These are phyloP conservation scores for Gibbula magus DNA, from an alignment of 2,888 invertebrate species.

Conservation along the genomic window DNA sequence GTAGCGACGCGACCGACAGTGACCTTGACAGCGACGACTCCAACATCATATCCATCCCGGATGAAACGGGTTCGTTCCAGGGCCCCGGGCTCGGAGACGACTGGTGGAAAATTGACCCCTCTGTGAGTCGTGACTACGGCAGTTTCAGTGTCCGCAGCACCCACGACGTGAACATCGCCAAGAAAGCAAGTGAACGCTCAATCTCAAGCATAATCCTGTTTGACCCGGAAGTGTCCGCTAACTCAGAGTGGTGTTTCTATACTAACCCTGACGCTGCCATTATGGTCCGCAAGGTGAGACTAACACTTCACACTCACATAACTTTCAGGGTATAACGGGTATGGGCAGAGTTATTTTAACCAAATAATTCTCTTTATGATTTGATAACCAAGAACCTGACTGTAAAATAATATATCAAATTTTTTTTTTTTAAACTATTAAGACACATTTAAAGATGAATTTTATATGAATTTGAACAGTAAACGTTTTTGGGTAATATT, in stretches of 20 bases:
- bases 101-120: constrained; percentile 29
- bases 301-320: too few relatives aligned
- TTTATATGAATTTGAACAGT: too few relatives aligned
- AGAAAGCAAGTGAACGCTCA: constrained; percentile 66
- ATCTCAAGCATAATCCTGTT: constrained; percentile 65
- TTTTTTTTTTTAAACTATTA: too few relatives aligned
- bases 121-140: constrained; percentile 44
- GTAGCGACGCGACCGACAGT: constrained; percentile 41
- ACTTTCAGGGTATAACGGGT: too few relatives aligned
- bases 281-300: neutral
- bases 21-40: constrained; percentile 52
- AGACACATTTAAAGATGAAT: too few relatives aligned
- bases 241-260: constrained; percentile 19
- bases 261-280: constrained; percentile 17
- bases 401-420: too few relatives aligned
- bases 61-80: constrained; percentile 50
- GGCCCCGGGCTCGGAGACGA: neutral
- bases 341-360: too few relatives aligned
- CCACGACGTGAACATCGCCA: constrained; percentile 53
- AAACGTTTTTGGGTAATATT: too few relatives aligned
- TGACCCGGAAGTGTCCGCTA: constrained; percentile 29
- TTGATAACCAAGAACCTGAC: too few relatives aligned
- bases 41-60: constrained; percentile 60
- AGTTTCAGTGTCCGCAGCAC: constrained; percentile 52
- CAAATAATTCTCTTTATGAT: too few relatives aligned